Evolutionary conservation across 2,888 invertebrate genomes (phyloP).

Genomic region (Cheilosia pagana): DNA sequence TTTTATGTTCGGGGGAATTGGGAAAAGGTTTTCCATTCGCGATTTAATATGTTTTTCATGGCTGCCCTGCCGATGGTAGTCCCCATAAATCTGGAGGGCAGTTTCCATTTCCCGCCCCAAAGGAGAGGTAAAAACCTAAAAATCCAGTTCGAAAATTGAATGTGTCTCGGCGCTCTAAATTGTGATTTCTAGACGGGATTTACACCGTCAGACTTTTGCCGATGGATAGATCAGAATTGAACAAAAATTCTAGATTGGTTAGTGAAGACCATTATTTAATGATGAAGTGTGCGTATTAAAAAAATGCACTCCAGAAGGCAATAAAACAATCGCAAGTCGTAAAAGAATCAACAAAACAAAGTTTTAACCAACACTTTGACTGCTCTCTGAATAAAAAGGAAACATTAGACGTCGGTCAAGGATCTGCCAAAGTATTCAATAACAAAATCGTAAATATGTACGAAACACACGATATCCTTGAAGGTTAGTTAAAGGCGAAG

Average conservation of each 20-base stretch:
- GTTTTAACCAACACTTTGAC: constrained; percentile 1
- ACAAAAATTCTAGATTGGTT: no score
- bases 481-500: constrained; percentile 27
- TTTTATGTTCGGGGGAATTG: constrained; percentile 55
- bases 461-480: background rate
- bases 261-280: no score
- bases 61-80: constrained; percentile 35
- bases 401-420: constrained; percentile 41
- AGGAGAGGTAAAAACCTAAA: no score
- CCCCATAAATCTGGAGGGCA: constrained; percentile 45
- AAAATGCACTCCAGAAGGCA: no score
- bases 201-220: background rate
- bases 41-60: constrained; percentile 49
- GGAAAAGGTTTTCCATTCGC: constrained; percentile 42
- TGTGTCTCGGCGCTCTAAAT: no score
- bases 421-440: constrained; percentile 47
- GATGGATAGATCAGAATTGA: no score
- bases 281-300: no score
- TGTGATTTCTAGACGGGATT: background rate
- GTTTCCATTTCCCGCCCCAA: no score
- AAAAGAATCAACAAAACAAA: background rate
- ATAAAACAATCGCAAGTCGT: no score
- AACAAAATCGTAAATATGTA: constrained; percentile 41
- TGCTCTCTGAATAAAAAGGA: constrained; percentile 9
- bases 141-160: no score